These are phyloP conservation scores for Microcebus griseorufus DNA, from an alignment of 2,113 vertebrate species.

Conservation along the genomic window DNA sequence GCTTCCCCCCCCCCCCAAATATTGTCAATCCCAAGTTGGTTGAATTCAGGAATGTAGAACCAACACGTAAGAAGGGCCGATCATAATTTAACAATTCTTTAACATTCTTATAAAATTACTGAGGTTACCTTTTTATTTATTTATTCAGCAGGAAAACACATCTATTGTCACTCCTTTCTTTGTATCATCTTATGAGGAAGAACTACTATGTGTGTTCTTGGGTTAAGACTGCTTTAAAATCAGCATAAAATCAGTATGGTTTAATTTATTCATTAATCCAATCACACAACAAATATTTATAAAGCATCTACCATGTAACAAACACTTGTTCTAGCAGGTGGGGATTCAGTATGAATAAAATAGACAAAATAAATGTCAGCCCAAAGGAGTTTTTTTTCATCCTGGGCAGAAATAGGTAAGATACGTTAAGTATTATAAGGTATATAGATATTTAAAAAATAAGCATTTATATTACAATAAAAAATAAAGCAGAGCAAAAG, in stretches of 20 bases:
- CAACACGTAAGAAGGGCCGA: fast-evolving
- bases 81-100: neutral
- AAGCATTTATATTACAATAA: neutral
- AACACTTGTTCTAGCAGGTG: neutral
- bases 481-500: neutral
- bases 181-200: neutral
- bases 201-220: neutral
- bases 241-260: neutral
- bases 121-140: neutral
- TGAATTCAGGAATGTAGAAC: neutral
- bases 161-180: neutral
- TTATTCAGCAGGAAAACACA: neutral
- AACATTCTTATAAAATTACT: neutral
- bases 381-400: neutral
- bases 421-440: neutral
- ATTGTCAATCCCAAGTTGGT: neutral
- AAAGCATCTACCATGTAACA: neutral
- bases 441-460: neutral
- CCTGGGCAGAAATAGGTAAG: neutral
- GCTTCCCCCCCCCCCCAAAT: neutral
- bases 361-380: neutral
- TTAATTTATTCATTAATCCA: slow-evolving; percentile 32
- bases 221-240: neutral
- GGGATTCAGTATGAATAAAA: neutral
- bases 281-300: neutral